Base-by-base conservation (phyloP, 2,888 invertebrate genomes). In the Julus scandinavius region DNA sequence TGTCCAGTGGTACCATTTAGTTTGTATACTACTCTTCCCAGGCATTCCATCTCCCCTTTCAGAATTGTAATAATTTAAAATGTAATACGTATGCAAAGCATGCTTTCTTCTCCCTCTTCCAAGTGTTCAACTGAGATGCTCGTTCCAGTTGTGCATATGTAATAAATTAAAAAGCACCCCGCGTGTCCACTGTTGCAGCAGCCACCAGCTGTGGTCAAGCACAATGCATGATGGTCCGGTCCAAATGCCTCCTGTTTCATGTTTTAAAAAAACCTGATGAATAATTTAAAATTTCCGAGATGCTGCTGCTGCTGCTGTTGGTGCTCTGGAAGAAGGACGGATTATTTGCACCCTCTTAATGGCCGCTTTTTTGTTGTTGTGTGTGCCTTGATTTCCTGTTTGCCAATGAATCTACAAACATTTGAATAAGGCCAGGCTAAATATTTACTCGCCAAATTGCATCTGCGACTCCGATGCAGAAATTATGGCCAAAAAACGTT, bases 91-190 rank as follows among this genome's bases (percentile, higher is more conserved):
- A 63, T 63, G 63, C 63, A 63, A 63, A 63, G 63, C 63, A 63
- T 63, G 63, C n/a, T n/a, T 3, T 6, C 63, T 17, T 29, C 63
- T 3, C 63, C n/a, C 63, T n/a, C 63, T 6, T 6, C 6, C 6
- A 45, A 45, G 6, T 45, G 4, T 6, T 45, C 41, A 45, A 45
- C 6, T 45, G 41, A 45, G 7, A 45, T 45, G 45, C n/a, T n/a
- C 63, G 63, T 63, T n/a, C 63, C 63, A 63, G 63, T 63, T 63
- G 63, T 63, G 63, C 63, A 63, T 63, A n/a, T n/a, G 63, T n/a
- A 63, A 63, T 63, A 63, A 63, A 63, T 63, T 63, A n/a, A n/a
- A 17, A n/a, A n/a, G 63, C 5, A n/a, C 17, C 15, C 63, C 15
- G 54, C 54, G 2, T 15, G 54, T 54, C 54, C 54, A 54, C 54